phyloP scores from a whole-genome alignment of 2,797 vertebrate species.

The Sternarchorhynchus goeldii region DNA sequence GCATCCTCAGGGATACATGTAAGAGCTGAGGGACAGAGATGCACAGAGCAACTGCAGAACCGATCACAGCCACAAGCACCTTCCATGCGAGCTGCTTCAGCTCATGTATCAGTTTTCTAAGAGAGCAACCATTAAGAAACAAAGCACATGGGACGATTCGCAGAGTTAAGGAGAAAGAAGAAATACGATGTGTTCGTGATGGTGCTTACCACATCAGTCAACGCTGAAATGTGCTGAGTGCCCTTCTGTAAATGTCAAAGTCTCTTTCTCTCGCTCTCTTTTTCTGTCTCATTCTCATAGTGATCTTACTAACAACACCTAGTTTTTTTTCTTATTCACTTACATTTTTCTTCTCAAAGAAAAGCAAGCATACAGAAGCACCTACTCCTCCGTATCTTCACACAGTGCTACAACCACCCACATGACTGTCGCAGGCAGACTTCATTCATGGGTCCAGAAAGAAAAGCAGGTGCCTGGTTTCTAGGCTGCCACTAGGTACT shows the following conservation, averaged over 20 bases:
- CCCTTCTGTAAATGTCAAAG: slow-evolving; percentile 23
- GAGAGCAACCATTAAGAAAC: background rate
- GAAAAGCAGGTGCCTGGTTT: background rate
- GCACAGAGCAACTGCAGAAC: background rate
- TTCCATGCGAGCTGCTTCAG: background rate
- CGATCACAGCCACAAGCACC: background rate
- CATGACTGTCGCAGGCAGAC: too few species aligned
- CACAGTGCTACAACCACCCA: background rate
- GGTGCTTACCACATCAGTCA: too few species aligned
- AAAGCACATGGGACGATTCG: too few species aligned
- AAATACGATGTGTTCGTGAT: too few species aligned
- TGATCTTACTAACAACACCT: background rate
- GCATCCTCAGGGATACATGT: slow-evolving; percentile 13
- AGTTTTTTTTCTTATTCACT: background rate
- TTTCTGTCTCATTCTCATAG: too few species aligned
- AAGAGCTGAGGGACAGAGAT: background rate
- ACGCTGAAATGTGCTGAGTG: slow-evolving; percentile 3
- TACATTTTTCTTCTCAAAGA: background rate
- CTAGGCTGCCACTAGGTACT: background rate
- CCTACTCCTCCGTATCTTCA: background rate
- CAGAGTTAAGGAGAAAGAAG: too few species aligned
- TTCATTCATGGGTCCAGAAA: too few species aligned
- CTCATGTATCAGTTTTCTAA: background rate
- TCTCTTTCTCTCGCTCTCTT: background rate
- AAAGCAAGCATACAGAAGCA: slow-evolving; percentile 1